Evolutionary conservation across 2,797 vertebrate species (phyloP), one percentile per base, ranked within the genome.

Genomic region (Poeciliopsis presidionis): DNA sequence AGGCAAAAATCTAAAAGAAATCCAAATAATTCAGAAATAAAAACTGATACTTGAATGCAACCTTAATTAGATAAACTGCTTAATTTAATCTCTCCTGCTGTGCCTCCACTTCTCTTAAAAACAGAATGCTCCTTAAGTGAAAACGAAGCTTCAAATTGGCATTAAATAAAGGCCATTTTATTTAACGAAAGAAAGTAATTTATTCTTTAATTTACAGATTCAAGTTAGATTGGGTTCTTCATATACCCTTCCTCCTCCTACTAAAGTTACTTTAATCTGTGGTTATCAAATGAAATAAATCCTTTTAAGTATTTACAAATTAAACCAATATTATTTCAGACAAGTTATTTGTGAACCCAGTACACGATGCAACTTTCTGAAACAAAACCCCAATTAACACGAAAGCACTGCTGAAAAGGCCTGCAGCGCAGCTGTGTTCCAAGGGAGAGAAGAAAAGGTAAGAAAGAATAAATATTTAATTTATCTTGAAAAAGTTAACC

Each of bases 361-460:
- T 36, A 5, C 7, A 73, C 49, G 30, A 30, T 78, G 33, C 20
- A 65, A 61, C 33, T 14, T 79, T 79, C 43, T 67, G 20, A 36
- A 74, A 74, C 25, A 46, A 59, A 74, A 46, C 46, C 5, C n/a
- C 16, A 33, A 61, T 61, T 46, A 46, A 61, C 43, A 61, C 28
- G 1, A 45, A 49, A 25, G 41, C 16, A 33, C 30, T 30, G 25
- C 11, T 39, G 18, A 79, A 74, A 73, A 55, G 18, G 39, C 49
- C 39, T 36, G 39, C 3, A 57, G 61, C 49, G 45, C 65, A 33
- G 25, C 43, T 39, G n/a, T 30, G 7, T 2, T 74, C n/a, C 2
- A 67, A 63, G 2, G 0, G 0, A 22, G 33, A 14, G n/a, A 33
- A 53, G 12, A 41, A 25, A n/a, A 69, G 39, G 22, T n/a, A 46